These are phyloP conservation scores for Peromyscus californicus DNA, from an alignment of 2,113 vertebrate genomes.

Conservation along the genomic window DNA sequence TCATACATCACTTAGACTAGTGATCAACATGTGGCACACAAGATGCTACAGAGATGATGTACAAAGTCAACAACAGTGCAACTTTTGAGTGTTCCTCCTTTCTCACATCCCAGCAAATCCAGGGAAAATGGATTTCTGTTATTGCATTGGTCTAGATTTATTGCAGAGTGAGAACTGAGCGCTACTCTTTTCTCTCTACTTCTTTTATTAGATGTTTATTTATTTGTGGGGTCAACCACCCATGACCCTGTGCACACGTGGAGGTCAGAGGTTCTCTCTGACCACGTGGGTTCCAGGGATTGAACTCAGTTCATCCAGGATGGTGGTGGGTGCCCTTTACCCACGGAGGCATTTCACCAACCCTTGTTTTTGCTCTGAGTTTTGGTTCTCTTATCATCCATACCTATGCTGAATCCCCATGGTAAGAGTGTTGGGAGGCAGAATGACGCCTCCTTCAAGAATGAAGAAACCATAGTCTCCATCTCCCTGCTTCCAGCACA, in stretches of 20 bases:
- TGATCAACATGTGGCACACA: neutral
- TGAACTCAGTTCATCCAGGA: no score
- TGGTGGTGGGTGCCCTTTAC: no score
- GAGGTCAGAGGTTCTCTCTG: neutral
- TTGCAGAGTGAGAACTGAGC: neutral
- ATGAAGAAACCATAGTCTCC: neutral
- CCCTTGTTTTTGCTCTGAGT: neutral
- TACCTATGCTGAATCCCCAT: neutral
- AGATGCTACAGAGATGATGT: neutral
- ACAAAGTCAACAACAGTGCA: neutral
- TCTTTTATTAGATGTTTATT: neutral
- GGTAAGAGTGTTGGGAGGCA: neutral
- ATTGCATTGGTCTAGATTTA: neutral
- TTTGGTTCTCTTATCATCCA: neutral
- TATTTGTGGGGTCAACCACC: neutral
- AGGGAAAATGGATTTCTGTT: neutral
- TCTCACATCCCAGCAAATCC: neutral
- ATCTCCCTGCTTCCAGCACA: neutral
- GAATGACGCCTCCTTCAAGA: neutral
- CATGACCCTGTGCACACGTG: neutral
- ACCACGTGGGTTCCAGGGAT: neutral
- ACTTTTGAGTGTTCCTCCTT: neutral
- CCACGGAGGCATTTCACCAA: neutral
- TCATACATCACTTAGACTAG: neutral
- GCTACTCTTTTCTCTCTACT: neutral